Conservation (phyloP, 2,797 vertebrate genomes). For the Periophthalmus magnuspinnatus region DNA sequence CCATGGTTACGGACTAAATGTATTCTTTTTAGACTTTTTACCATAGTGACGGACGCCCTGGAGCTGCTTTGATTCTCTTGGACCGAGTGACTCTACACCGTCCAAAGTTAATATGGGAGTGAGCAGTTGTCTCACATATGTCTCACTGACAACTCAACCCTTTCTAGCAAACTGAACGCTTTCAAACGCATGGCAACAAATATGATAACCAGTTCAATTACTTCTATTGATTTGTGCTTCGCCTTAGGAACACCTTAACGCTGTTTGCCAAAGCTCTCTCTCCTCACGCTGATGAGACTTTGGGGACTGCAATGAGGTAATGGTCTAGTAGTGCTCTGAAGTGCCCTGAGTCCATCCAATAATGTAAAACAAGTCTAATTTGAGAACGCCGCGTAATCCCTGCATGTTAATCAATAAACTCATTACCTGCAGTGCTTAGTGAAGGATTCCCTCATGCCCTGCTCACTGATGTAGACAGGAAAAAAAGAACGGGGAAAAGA, state of each 20-base stretch:
- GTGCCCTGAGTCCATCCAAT: slow-evolving; percentile 67
- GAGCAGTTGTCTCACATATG: background rate
- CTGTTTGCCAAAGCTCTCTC: slow-evolving; percentile 21
- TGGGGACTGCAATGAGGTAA: slow-evolving; percentile 54
- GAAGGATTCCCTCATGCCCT: slow-evolving; percentile 72
- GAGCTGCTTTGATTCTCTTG: background rate
- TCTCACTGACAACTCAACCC: slow-evolving; percentile 2
- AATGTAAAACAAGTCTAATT: slow-evolving; percentile 77
- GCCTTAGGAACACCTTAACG: slow-evolving; percentile 4
- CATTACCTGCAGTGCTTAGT: slow-evolving; percentile 75
- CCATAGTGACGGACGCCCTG: background rate
- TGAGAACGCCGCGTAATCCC: slow-evolving; percentile 67
- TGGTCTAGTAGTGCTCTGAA: slow-evolving; percentile 51
- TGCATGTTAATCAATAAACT: slow-evolving; percentile 78
- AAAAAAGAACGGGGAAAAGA: slow-evolving; percentile 39
- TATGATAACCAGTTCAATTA: slow-evolving; percentile 3
- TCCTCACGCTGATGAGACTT: slow-evolving; percentile 45
- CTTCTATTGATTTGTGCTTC: slow-evolving; percentile 3
- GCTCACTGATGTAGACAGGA: slow-evolving; percentile 61
- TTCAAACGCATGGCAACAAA: background rate
- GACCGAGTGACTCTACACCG: background rate
- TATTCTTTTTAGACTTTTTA: background rate
- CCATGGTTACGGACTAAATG: background rate
- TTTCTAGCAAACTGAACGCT: background rate
- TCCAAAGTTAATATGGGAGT: background rate